Evolutionary conservation across 35 echinoderm and acorn worm genomes (phyloP), one percentile per base, ranked within the genome.

Genomic region (Heliocidaris erythrogramma): DNA sequence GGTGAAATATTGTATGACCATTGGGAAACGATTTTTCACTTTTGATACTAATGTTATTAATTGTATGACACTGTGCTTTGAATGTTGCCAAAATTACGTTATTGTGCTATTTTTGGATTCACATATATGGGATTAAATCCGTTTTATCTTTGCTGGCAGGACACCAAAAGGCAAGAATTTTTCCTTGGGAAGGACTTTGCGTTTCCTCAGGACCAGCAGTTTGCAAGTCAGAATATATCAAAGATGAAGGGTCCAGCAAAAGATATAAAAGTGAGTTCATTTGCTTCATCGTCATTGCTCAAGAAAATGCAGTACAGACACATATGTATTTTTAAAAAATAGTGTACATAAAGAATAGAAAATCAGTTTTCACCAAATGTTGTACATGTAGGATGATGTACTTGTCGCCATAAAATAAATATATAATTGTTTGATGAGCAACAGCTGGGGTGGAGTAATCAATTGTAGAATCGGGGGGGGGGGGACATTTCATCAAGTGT

Each of bases 141-240:
- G n/a, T 27, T n/a, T 71, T 71, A 71, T 71, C 24, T 21, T 71
- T 24, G 16, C 24, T 71, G n/a, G 27, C 60, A 98, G 97, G 94
- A 94, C 91, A 96, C 90, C 17, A 96, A 96, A 91, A 42, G 91
- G 49, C 97, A 95, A 90, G 97, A 98, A 88, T 98, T 90, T 30
- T 98, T 94, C 42, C 88, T 98, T 18, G 97, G 97, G 30, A 98
- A 93, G 60, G 94, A 30, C 21, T 94, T 93, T 59, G 90, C 95
- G 85, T 96, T 42, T 49, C 96, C 97, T 56, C 85, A 59, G 30
- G 96, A 94, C 16, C 49, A 94, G 42, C 49, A 96, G 69, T 96
- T 93, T 98, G 93, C 85, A 56, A 42, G 96, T 49, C 96, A 98
- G 88, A 95, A 96, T 92, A 88, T 95, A 29, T 91, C 84, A 16